These are phyloP conservation scores for Onychorhynchus coronatus DNA, from an alignment of 2,113 vertebrate genomes.

Conservation along the genomic window DNA sequence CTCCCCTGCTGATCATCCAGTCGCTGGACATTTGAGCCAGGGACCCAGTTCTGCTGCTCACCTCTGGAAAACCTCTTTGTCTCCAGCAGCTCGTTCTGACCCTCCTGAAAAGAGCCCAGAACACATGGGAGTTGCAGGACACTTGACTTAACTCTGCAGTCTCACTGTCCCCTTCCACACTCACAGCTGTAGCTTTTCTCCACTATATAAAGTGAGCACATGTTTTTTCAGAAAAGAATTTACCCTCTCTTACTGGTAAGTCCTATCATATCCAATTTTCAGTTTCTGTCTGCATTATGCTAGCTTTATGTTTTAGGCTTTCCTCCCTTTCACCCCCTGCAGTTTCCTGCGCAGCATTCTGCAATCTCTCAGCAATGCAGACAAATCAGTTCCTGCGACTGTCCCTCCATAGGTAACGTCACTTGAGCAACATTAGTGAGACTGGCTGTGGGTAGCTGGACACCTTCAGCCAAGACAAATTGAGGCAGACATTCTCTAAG, in stretches of 20 bases:
- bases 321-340: neutral
- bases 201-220: neutral
- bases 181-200: neutral
- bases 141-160: neutral
- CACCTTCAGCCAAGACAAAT: neutral
- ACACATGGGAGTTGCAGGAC: neutral
- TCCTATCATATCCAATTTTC: neutral
- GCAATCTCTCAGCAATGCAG: neutral
- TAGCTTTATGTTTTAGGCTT: neutral
- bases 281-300: neutral
- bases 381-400: neutral
- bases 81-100: neutral
- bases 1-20: neutral
- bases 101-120: neutral
- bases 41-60: neutral
- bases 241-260: neutral
- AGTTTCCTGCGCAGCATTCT: neutral
- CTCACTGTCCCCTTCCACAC: neutral
- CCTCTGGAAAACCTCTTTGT: neutral
- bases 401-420: neutral
- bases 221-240: neutral
- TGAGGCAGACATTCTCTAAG: neutral
- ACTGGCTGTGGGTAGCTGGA: neutral
- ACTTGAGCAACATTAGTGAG: neutral
- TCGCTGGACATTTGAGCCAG: neutral